Conservation (phyloP, 2,113 vertebrate species). For the Ahaetulla prasina region DNA sequence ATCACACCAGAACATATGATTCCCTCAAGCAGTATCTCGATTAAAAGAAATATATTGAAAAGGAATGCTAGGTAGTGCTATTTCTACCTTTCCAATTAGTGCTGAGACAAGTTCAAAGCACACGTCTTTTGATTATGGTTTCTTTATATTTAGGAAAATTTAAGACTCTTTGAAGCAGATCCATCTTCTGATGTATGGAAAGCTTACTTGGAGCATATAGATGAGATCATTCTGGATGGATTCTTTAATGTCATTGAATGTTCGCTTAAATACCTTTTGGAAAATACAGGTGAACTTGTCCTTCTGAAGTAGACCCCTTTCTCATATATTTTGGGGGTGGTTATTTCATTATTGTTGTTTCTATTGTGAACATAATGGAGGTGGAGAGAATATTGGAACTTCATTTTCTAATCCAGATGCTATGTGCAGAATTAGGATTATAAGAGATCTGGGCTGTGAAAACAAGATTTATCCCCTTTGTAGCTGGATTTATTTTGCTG, state of each 20-base stretch:
- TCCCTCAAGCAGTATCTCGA: neutral
- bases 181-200: conserved; percentile 76
- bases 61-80: neutral
- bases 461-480: neutral
- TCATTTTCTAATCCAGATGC: neutral
- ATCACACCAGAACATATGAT: neutral
- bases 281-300: conserved; percentile 79
- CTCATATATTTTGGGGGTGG: neutral
- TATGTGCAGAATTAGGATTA: neutral
- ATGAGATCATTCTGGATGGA: conserved; percentile 85
- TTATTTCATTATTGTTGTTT: neutral
- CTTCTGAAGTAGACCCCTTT: neutral
- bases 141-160: conserved; percentile 76
- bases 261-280: conserved; percentile 86
- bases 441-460: neutral
- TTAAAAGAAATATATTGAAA: neutral
- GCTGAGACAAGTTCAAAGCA: neutral
- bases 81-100: neutral
- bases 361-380: neutral
- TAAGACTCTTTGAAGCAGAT: conserved; percentile 76
- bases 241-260: conserved; percentile 82
- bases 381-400: neutral
- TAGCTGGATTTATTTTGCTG: neutral
- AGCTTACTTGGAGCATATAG: conserved; percentile 82
- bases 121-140: neutral